These are phyloP conservation scores for Hypsibius dujardini DNA, from an alignment of 1,140 invertebrate species.

Conservation along the genomic window DNA sequence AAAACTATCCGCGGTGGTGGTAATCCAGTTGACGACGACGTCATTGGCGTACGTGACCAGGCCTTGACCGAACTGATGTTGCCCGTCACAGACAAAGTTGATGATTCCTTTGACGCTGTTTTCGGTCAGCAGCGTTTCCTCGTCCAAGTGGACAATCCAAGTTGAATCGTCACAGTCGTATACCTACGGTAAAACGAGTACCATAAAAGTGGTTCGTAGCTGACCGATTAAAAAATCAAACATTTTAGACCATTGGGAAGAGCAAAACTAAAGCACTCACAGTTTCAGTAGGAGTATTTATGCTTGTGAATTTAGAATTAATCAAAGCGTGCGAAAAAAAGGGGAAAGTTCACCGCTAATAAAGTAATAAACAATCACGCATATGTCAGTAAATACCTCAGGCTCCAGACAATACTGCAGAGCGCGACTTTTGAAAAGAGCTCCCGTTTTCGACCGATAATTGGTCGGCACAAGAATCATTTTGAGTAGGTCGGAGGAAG, in stretches of 20 bases:
- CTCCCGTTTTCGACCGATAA: constrained; percentile 71
- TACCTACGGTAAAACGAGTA: constrained; percentile 28
- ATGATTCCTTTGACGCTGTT: constrained; percentile 69
- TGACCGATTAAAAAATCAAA: too few relatives aligned
- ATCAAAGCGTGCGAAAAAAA: too few relatives aligned
- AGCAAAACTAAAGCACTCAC: too few relatives aligned
- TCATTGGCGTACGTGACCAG: constrained; percentile 95
- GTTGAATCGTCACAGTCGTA: constrained; percentile 71
- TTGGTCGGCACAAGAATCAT: constrained; percentile 65
- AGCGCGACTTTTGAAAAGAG: constrained; percentile 82
- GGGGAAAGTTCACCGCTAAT: background rate
- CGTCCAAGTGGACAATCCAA: constrained; percentile 94
- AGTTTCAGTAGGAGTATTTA: too few relatives aligned
- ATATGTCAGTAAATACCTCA: constrained; percentile 34
- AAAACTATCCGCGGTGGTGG: constrained; percentile 85
- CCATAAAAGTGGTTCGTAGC: too few relatives aligned
- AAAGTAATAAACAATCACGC: too few relatives aligned
- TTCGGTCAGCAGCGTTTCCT: constrained; percentile 84
- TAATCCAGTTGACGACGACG: constrained; percentile 77
- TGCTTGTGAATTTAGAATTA: too few relatives aligned
- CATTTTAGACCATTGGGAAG: too few relatives aligned
- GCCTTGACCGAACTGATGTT: constrained; percentile 89
- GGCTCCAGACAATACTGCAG: constrained; percentile 88
- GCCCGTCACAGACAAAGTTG: constrained; percentile 85
- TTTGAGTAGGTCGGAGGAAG: constrained; percentile 48